Percentiles rank a stretch among this genome's conserved stretches.
Conservation (phyloP, 2,113 vertebrate genomes). For the Porphyrio hochstetteri region DNA sequence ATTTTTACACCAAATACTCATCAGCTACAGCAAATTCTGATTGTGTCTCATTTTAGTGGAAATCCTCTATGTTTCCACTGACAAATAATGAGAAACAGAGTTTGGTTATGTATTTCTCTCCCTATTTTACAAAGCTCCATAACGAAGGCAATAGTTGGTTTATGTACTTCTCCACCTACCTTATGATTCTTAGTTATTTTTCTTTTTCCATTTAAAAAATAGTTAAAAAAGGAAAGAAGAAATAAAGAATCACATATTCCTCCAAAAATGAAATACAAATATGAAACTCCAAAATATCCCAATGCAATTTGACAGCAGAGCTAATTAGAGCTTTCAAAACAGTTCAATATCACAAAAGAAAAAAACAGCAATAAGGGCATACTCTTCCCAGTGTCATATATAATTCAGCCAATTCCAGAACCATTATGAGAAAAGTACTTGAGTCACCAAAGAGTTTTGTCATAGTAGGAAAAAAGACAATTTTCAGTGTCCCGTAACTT, state of each 20-base stretch:
- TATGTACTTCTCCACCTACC: neutral
- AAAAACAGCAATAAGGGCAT: neutral
- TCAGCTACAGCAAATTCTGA: neutral
- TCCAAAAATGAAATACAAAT: neutral
- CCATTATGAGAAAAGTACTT: neutral
- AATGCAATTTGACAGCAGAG: neutral
- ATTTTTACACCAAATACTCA: neutral
- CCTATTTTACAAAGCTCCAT: neutral
- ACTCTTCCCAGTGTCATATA: neutral
- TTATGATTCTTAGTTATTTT: neutral
- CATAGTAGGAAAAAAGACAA: neutral
- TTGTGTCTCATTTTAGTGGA: neutral
- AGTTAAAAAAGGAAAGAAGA: neutral
- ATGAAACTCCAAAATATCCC: neutral
- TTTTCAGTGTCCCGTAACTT: neutral
- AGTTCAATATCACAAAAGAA: neutral
- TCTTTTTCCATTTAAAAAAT: neutral
- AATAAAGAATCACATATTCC: neutral
- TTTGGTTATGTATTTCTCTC: neutral
- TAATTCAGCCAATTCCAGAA: neutral
- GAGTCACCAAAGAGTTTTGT: neutral
- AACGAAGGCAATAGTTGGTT: neutral
- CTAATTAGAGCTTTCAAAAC: neutral
- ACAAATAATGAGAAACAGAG: neutral
- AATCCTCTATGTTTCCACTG: neutral